A percentile compares a stretch with the other conserved stretches of the same genome.
phyloP scores from a whole-genome alignment of 2,797 vertebrate genomes.

The Accipiter fasciatus region DNA sequence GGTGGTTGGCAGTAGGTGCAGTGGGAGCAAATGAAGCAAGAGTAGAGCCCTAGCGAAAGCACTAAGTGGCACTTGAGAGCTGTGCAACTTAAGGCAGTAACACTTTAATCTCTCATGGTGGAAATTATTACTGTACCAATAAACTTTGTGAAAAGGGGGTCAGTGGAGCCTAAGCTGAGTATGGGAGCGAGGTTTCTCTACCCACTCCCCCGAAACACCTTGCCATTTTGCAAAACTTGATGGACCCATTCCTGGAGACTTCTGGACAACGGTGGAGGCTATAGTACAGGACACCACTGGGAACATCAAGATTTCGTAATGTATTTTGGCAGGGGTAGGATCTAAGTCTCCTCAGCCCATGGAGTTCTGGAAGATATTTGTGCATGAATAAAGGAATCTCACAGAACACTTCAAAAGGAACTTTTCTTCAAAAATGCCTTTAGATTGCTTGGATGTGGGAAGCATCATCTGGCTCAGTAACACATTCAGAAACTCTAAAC shows the following conservation, averaged over 20 bases:
- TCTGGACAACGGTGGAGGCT: rapidly evolving
- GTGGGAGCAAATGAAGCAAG: neutral
- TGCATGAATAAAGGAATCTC: neutral
- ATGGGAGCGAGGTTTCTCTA: neutral
- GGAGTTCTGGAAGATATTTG: neutral
- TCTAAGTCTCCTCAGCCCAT: neutral
- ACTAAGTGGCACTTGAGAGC: neutral
- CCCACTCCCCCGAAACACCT: neutral
- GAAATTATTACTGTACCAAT: neutral
- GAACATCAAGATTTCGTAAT: neutral
- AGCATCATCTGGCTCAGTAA: neutral
- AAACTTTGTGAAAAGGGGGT: neutral
- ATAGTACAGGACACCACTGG: neutral
- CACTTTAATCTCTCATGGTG: neutral
- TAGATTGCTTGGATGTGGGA: neutral
- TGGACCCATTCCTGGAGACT: neutral
- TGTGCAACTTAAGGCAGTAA: neutral
- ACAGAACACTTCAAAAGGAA: neutral
- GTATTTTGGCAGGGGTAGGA: neutral
- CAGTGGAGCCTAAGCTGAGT: neutral
- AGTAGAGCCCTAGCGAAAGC: rapidly evolving
- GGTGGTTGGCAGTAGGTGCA: neutral
- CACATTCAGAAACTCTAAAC: neutral
- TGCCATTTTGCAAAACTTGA: neutral
- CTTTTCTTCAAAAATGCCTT: neutral